Conservation (phyloP, 2,888 invertebrate genomes). For the Acrobasis suavella region DNA sequence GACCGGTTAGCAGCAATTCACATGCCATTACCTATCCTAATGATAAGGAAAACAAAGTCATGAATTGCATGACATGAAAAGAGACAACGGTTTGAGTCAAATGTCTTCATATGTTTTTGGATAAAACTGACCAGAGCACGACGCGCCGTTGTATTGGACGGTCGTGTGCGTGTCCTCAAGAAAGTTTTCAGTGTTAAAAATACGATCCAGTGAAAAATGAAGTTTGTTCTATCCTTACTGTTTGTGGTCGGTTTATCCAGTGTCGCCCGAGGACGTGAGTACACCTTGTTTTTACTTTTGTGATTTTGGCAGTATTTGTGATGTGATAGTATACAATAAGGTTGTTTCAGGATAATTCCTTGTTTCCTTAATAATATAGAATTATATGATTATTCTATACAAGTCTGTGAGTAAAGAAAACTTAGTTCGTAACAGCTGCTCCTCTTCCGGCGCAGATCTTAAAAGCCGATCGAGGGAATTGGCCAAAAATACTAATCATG, state of each 20-base stretch:
- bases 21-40: background rate
- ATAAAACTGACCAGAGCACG: slow-evolving; percentile 2
- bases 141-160: background rate
- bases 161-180: background rate
- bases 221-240: slow-evolving; percentile 7
- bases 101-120: slow-evolving; percentile 3
- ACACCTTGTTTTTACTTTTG: background rate
- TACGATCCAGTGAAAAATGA: slow-evolving; percentile 9
- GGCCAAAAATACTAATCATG: too few species aligned
- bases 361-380: too few species aligned
- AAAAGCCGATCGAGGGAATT: too few species aligned
- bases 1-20: background rate
- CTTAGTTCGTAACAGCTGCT: too few species aligned
- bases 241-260: slow-evolving; percentile 1
- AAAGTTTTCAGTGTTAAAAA: background rate
- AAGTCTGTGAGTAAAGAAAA: too few species aligned
- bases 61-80: background rate
- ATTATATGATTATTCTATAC: too few species aligned
- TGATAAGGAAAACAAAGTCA: background rate
- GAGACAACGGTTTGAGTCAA: background rate
- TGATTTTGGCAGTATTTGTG: too few species aligned
- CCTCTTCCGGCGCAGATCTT: too few species aligned
- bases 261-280: slow-evolving; percentile 11
- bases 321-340: too few species aligned
- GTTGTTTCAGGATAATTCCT: too few species aligned